Evolutionary conservation across 2,113 vertebrate species (phyloP), one percentile per base, ranked within the genome.

Genomic region (Regulus satrapa): DNA sequence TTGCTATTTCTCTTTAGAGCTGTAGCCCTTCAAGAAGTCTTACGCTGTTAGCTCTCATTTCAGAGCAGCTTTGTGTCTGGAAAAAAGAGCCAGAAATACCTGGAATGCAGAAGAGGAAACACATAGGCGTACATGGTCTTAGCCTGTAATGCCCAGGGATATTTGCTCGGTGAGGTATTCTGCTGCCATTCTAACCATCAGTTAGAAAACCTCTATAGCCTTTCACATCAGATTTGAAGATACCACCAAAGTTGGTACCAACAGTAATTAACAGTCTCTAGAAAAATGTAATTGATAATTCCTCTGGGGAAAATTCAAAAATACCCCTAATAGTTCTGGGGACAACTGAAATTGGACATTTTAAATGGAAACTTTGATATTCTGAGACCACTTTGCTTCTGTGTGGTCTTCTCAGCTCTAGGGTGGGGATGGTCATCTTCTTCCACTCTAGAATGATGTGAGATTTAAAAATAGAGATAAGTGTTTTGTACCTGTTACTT

Each of bases 101-200:
- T 86, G 75, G 86, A 80, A 61, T 77, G 36, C 46, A 86, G 49
- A 69, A 34, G 63, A 69, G 84, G 34, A 73, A 73, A 28, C 32
- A n/a, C 0, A 0, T 16, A 41, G 62, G 48, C 12, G 10, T 41
- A 13, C 6, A 4, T 18, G 10, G 14, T 36, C 62, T 76, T 19
- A 56, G 23, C 31, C 38, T 67, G 31, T 43, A 62, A 25, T 61
- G 58, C 62, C 67, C 52, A 75, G 24, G 81, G 28, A 17, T 67
- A 46, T 31, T 52, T 82, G 18, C 14, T n/a, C 29, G 68, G 20
- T 23, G 24, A 67, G 9, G 7, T 40, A 17, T 89, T 74, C 34
- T 62, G n/a, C 55, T 77, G 19, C 34, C 8, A n/a, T n/a, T n/a
- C n/a, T n/a, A n/a, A 18, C 18, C 12, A 26, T 7, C 36, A 18